Percentiles rank a stretch among this genome's conserved stretches.
Evolutionary conservation across 2,888 invertebrate genomes (phyloP).

Genomic region (Thereva unica): DNA sequence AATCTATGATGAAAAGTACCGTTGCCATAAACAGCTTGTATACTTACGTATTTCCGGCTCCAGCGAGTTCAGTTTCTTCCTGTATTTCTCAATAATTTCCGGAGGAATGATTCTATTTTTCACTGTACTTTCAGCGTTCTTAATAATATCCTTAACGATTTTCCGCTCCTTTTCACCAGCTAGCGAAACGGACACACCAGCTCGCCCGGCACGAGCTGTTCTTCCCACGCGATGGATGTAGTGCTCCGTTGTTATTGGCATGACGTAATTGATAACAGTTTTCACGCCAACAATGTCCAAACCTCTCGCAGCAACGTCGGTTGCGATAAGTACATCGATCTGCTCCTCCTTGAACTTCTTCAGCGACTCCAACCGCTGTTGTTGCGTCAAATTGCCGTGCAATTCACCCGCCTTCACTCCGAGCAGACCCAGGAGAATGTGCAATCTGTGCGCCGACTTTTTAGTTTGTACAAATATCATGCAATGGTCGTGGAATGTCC

Average conservation of each 20-base stretch:
- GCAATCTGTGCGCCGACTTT: constrained; percentile 90
- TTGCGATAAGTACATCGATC: constrained; percentile 87
- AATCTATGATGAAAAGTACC: not conserved
- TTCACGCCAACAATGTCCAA: constrained; percentile 96
- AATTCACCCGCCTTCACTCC: constrained; percentile 87
- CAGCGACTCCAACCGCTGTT: constrained; percentile 87
- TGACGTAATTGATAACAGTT: constrained; percentile 94
- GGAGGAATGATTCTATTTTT: constrained; percentile 85
- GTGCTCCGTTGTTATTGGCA: constrained; percentile 93
- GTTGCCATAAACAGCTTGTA: not conserved
- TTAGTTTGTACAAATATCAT: constrained; percentile 98
- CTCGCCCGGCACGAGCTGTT: constrained; percentile 93
- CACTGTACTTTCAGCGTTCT: constrained; percentile 80
- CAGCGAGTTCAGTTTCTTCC: constrained; percentile 70
- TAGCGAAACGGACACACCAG: constrained; percentile 91
- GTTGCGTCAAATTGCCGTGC: constrained; percentile 95
- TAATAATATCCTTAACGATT: constrained; percentile 89
- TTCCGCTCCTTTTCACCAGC: constrained; percentile 92
- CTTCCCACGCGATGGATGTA: constrained; percentile 95
- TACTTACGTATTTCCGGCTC: constrained; percentile 75
- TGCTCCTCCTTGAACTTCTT: constrained; percentile 84
- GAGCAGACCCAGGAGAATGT: constrained; percentile 86
- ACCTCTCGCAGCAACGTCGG: constrained; percentile 90
- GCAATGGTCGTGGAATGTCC: constrained; percentile 88
- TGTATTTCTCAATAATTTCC: constrained; percentile 88